Conservation (phyloP, 2,888 invertebrate genomes). For the Cheilosia pagana region DNA sequence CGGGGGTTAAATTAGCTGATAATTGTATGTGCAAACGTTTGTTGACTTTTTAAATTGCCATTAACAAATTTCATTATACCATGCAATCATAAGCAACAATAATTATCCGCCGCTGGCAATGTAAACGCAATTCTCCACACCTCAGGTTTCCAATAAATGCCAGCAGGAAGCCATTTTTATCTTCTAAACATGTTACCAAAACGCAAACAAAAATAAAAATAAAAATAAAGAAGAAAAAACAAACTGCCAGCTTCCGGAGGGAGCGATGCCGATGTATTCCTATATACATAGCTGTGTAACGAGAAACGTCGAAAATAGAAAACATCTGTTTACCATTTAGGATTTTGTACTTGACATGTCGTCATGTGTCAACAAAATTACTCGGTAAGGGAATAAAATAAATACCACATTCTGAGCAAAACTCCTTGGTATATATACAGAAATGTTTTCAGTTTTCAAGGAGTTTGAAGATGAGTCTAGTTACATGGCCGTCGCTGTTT, state of each 20-base stretch:
- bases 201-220: constrained; percentile 27
- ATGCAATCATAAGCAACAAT: neutral
- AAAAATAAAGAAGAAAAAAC: neutral
- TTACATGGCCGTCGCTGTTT: neutral
- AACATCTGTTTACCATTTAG: constrained; percentile 67
- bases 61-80: constrained; percentile 13
- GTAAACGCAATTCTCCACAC: constrained; percentile 12
- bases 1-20: constrained; percentile 13
- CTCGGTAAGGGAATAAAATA: constrained; percentile 23
- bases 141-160: constrained; percentile 40
- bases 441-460: neutral
- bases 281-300: neutral
- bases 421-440: neutral
- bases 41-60: constrained; percentile 4
- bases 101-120: constrained; percentile 13
- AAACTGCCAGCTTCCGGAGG: constrained; percentile 47
- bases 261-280: constrained; percentile 1
- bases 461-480: constrained; percentile 2
- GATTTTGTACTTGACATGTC: constrained; percentile 67
- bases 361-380: constrained; percentile 58
- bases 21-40: neutral
- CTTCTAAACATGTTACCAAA: constrained; percentile 52
- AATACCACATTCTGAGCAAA: constrained; percentile 6
- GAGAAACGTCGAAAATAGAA: constrained; percentile 63
- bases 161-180: constrained; percentile 50